Conservation (phyloP, 2,888 invertebrate genomes). For the Thelaira solivaga region DNA sequence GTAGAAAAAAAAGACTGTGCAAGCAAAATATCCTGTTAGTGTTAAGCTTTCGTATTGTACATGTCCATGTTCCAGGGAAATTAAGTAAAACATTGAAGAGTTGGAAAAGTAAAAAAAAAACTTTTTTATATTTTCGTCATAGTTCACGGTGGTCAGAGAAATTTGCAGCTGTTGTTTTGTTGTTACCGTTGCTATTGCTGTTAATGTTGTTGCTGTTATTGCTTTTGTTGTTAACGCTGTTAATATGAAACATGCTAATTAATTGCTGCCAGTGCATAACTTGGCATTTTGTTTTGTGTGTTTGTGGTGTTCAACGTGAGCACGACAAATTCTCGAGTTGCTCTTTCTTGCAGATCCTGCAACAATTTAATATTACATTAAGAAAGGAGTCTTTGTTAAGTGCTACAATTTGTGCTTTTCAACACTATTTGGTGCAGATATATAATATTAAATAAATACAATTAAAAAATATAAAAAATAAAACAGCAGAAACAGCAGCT, state of each 20-base stretch:
- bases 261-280: conserved; percentile 38
- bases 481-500: neutral
- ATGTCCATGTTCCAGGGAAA: conserved; percentile 49
- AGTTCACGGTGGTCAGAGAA: conserved; percentile 35
- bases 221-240: too few relatives aligned
- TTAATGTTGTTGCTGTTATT: conserved; percentile 23
- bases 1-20: neutral
- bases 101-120: neutral
- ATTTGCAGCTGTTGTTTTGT: conserved; percentile 53
- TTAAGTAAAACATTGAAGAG: conserved; percentile 22
- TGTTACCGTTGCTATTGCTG: conserved; percentile 38
- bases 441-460: conserved; percentile 18
- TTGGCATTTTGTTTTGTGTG: conserved; percentile 33
- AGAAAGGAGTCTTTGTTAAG: conserved; percentile 36
- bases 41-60: conserved; percentile 16
- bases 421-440: conserved; percentile 33
- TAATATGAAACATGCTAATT: conserved; percentile 45
- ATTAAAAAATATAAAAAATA: neutral
- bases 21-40: conserved; percentile 41
- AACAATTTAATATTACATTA: conserved; percentile 49
- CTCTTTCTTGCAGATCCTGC: conserved; percentile 67
- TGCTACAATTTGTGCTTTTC: conserved; percentile 52
- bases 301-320: conserved; percentile 37
- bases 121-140: neutral
- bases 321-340: conserved; percentile 6